Conservation (phyloP, 1,140 invertebrate genomes). For the Drosophila sp. region DNA sequence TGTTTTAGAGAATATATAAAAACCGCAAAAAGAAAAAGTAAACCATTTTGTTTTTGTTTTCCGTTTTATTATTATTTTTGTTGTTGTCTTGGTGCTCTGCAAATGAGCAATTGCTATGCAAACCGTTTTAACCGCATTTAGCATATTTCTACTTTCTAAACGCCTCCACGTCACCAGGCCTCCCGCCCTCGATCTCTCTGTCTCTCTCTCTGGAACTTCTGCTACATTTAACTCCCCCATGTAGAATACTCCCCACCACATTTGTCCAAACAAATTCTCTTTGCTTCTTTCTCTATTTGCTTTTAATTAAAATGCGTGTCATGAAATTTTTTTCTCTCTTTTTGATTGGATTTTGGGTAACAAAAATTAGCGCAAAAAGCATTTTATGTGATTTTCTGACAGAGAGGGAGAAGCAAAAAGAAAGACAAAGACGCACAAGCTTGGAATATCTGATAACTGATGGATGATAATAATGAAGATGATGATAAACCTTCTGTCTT, state of each 20-base stretch:
- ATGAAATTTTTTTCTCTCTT: slow-evolving; percentile 47
- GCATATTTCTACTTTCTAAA: slow-evolving; percentile 78
- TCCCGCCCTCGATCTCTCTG: slow-evolving; percentile 4
- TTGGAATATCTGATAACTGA: slow-evolving; percentile 60
- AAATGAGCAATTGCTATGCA: slow-evolving; percentile 80
- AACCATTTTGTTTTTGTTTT: slow-evolving; percentile 28
- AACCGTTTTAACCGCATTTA: slow-evolving; percentile 59
- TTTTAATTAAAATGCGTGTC: slow-evolving; percentile 82
- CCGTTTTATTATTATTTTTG: slow-evolving; percentile 13
- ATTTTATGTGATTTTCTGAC: slow-evolving; percentile 48
- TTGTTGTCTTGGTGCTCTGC: slow-evolving; percentile 23
- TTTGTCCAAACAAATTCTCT: slow-evolving; percentile 14
- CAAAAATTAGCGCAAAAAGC: slow-evolving; percentile 58
- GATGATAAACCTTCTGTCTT: slow-evolving; percentile 44
- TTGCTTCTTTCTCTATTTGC: slow-evolving; percentile 54
- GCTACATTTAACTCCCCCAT: slow-evolving; percentile 61
- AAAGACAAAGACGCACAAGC: slow-evolving; percentile 25
- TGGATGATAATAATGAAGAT: slow-evolving; percentile 36
- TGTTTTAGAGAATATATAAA: slow-evolving; percentile 37
- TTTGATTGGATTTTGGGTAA: slow-evolving; percentile 36
- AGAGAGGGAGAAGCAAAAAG: neutral
- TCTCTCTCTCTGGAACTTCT: slow-evolving; percentile 27
- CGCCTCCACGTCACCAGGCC: slow-evolving; percentile 34
- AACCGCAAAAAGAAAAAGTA: slow-evolving; percentile 25
- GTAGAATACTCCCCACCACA: neutral